Base-by-base conservation (phyloP, 2,888 invertebrate species). In the Synanthedon formicaeformis region DNA sequence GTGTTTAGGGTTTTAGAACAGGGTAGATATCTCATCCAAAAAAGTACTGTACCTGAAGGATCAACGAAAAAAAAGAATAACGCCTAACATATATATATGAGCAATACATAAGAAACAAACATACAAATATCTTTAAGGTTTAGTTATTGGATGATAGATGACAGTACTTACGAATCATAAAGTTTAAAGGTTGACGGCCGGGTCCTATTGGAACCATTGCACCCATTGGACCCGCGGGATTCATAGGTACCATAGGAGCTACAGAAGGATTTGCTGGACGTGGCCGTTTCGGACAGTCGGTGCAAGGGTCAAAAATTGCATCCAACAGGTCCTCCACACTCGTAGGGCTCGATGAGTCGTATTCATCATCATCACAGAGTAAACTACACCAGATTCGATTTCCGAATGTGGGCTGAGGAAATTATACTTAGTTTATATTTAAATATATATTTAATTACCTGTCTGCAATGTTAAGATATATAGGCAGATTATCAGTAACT, bases 381-480 rank as follows among this genome's bases (percentile, higher is more conserved):
- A 71, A 16, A 18, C 73, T 73, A 57, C 82, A 83, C 56, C 59
- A 67, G 3, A 73, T 51, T 6, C 58, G 14, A 3, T 55, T 51
- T 2, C 67, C 69, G 48, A 81, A 72, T 13, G 78, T 61, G 2
- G 83, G 83, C 83, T 83, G 64, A 2, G 66, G 60, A 53, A 48
- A 10, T 23, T 34, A 34, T 10, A 34, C 34, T 8, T 34, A 34
- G 34, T 6, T 34, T 34, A 10, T 34, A 34, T 8, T 34, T 34
- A 1, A 8, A 8, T 27, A 27, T 27, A 10, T 10, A 34, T 34
- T 34, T 34, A 34, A 8, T 34, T 1, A 23, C 23, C 4, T 23
- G 34, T 34, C 10, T 34, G 2, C 10, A 34, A 8, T 8, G 2
- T 34, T 34, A 34, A 34, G 6, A 8, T 34, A 34, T 34, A 2